These are phyloP conservation scores for Catharus fuscescens DNA, from an alignment of 2,113 vertebrate species.

Conservation along the genomic window DNA sequence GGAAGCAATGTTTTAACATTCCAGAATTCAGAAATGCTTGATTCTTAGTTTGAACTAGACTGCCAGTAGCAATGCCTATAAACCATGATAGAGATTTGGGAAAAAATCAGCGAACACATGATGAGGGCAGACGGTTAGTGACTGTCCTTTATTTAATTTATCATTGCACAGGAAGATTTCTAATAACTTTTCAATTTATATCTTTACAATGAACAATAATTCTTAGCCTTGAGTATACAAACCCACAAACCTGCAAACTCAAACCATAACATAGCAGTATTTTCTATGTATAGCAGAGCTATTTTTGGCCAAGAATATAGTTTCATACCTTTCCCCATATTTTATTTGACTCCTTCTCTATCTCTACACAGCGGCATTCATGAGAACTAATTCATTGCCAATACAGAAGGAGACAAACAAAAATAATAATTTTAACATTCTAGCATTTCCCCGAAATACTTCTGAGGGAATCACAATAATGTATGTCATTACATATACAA, in stretches of 20 bases:
- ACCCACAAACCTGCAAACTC: background rate
- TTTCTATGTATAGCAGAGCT: background rate
- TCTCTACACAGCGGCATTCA: background rate
- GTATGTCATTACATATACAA: background rate
- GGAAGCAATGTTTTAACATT: background rate
- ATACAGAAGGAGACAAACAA: background rate
- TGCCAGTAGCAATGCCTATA: background rate
- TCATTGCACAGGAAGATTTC: background rate
- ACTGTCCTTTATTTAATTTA: background rate
- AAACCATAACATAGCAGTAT: background rate
- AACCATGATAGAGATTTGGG: background rate
- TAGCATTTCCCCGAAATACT: background rate
- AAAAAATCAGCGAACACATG: background rate
- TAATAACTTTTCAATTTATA: background rate
- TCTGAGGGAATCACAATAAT: background rate
- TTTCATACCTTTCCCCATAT: background rate
- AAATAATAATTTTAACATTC: background rate
- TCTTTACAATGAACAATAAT: background rate
- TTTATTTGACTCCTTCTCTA: background rate
- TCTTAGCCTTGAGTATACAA: background rate
- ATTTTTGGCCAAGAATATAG: background rate
- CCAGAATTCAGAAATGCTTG: background rate
- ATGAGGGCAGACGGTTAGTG: fast-evolving
- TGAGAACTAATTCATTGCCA: background rate
- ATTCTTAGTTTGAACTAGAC: background rate